A percentile compares a stretch with the other conserved stretches of the same genome.
These are phyloP conservation scores for Bombylius major DNA, from an alignment of 2,888 invertebrate genomes.

Conservation along the genomic window DNA sequence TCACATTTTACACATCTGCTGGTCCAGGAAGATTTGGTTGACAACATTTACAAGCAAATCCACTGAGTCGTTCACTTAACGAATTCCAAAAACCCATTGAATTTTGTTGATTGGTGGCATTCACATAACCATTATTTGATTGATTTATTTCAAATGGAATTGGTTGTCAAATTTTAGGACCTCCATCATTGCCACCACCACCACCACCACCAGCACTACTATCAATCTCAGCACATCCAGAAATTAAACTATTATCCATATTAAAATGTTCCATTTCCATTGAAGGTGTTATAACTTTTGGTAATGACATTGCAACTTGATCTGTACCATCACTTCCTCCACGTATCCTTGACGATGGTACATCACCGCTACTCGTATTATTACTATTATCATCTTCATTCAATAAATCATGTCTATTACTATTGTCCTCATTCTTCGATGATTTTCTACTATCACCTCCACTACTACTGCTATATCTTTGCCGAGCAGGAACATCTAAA, in stretches of 20 bases:
- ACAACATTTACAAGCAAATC: constrained; percentile 35
- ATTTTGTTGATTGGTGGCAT: neutral
- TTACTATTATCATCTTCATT: constrained; percentile 31
- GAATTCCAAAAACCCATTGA: constrained; percentile 34
- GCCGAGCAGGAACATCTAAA: constrained; percentile 31
- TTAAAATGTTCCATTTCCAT: neutral
- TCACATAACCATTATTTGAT: constrained; percentile 23
- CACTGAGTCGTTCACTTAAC: constrained; percentile 32
- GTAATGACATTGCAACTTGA: constrained; percentile 15
- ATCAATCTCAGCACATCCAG: too few relatives aligned
- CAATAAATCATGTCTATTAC: constrained; percentile 18
- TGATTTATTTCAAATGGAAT: constrained; percentile 29
- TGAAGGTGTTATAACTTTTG: constrained; percentile 18
- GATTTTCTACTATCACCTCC: constrained; percentile 33
- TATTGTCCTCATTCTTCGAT: constrained; percentile 26
- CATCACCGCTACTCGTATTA: constrained; percentile 32
- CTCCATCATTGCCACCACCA: constrained; percentile 16
- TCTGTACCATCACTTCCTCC: constrained; percentile 23
- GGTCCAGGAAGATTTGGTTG: constrained; percentile 36
- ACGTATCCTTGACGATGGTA: constrained; percentile 27
- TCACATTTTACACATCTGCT: constrained; percentile 29
- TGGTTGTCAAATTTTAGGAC: constrained; percentile 36
- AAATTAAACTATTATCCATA: constrained; percentile 13
- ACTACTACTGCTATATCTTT: constrained; percentile 28
- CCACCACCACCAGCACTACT: neutral